A percentile compares a stretch with the other conserved stretches of the same genome.
Evolutionary conservation across 2,888 invertebrate species (phyloP).

Genomic region (Mesoligia furuncula): DNA sequence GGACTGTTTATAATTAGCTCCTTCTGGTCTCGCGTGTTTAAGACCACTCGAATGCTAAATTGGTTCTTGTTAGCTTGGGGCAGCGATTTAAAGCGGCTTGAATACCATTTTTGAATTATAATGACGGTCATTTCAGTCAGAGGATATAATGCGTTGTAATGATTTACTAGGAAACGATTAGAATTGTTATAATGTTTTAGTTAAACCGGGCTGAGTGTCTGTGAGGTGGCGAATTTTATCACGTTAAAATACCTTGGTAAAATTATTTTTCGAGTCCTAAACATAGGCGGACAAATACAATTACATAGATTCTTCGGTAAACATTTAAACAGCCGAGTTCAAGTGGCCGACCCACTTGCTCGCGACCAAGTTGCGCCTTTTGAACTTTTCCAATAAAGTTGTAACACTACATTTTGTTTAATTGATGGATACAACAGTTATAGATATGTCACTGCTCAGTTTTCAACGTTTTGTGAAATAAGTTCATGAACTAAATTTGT

Average conservation of each 20-base stretch:
- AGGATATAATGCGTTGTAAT: slow-evolving; percentile 15
- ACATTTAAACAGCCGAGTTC: slow-evolving; percentile 32
- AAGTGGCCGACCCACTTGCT: slow-evolving; percentile 48
- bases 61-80: slow-evolving; percentile 32
- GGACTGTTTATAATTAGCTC: slow-evolving; percentile 2
- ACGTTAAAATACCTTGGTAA: neutral
- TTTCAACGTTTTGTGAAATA: slow-evolving; percentile 25
- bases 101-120: slow-evolving; percentile 28
- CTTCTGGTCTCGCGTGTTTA: slow-evolving; percentile 35
- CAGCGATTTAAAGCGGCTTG: slow-evolving; percentile 15
- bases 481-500: slow-evolving; percentile 17
- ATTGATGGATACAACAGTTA: slow-evolving; percentile 24
- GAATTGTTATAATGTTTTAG: neutral
- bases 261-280: neutral
- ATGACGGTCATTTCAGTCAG: slow-evolving; percentile 19
- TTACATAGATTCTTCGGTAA: slow-evolving; percentile 11
- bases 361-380: slow-evolving; percentile 36
- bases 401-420: slow-evolving; percentile 36
- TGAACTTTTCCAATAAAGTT: slow-evolving; percentile 57
- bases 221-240: neutral
- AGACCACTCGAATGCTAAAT: slow-evolving; percentile 25
- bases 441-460: slow-evolving; percentile 3
- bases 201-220: neutral
- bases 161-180: slow-evolving; percentile 23
- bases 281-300: slow-evolving; percentile 10